Base-by-base conservation (phyloP, 64 coral and sea anemone genomes). In the Montipora sp. region DNA sequence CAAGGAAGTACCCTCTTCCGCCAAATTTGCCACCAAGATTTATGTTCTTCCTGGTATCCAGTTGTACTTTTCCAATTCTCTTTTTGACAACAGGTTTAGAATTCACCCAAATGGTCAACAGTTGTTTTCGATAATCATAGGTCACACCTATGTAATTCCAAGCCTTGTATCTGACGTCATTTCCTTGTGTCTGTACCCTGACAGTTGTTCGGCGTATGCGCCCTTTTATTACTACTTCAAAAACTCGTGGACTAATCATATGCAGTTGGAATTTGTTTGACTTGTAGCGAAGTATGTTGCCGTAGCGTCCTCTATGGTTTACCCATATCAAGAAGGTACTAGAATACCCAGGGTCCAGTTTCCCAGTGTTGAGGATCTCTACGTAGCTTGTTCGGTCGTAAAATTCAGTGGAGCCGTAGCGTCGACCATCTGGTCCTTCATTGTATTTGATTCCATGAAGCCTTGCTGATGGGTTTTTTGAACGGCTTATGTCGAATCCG, bases 81-180 rank as follows among this genome's bases (percentile, higher is more conserved):
- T 47, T 94, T 75, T 51, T 81, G 2, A 48, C 88, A 27, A 96
- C 92, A 23, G 80, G 10, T 80, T 78, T 96, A n/a, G 75, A 86
- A 78, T 96, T 96, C 22, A 96, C 81, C 95, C 92, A 94, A 44
- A 96, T 76, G 19, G 93, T 96, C 51, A 89, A 77, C n/a, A 65
- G 58, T 57, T 93, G 81, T 18, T 88, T 88, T 43, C 59, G 75
- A 47, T 89, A 73, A 48, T 84, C 55, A 23, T 91, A 96, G 3
- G 88, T 94, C 27, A 89, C 88, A 59, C 82, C 95, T 18, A 96
- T 78, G 24, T 94, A 96, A 72, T 88, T 96, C 95, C 95, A 96
- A 19, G 83, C 89, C 65, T 27, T 91, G 76, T 93, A 91, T 9
- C 45, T 89, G 15, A 96, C 48, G 6, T n/a, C 24, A 11, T 57